These are phyloP conservation scores for Xenopus petersii DNA, from an alignment of 2,797 vertebrate genomes.

Conservation along the genomic window DNA sequence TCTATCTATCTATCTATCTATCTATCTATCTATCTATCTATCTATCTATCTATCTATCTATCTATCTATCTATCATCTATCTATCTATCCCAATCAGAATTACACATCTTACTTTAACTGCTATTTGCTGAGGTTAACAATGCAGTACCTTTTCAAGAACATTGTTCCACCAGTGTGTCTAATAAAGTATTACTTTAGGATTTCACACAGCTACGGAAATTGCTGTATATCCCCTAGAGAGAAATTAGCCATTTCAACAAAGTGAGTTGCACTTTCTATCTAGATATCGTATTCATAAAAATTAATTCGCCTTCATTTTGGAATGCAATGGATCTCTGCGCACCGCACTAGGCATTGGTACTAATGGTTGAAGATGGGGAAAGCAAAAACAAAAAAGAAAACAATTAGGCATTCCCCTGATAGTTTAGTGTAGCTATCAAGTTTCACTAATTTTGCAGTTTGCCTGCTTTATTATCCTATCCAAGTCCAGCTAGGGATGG, in stretches of 20 bases:
- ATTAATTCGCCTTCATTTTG: slow-evolving; percentile 56
- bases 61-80: too few relatives aligned
- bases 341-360: slow-evolving; percentile 52
- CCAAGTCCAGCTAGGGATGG: slow-evolving; percentile 62
- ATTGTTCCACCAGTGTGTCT: slow-evolving; percentile 24
- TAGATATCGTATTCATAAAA: slow-evolving; percentile 56
- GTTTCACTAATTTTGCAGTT: slow-evolving; percentile 52
- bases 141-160: slow-evolving; percentile 20
- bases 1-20: too few relatives aligned
- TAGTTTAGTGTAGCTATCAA: slow-evolving; percentile 54
- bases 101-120: slow-evolving; percentile 6
- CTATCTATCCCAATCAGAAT: too few relatives aligned
- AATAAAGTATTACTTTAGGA: slow-evolving; percentile 51
- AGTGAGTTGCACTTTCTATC: slow-evolving; percentile 50
- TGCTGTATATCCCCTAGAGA: slow-evolving; percentile 53
- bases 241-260: slow-evolving; percentile 53
- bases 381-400: slow-evolving; percentile 29
- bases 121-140: slow-evolving; percentile 34
- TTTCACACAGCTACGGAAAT: slow-evolving; percentile 57
- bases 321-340: slow-evolving; percentile 57
- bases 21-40: too few relatives aligned
- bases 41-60: too few relatives aligned
- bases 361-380: slow-evolving; percentile 50
- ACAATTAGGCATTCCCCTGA: slow-evolving; percentile 46
- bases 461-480: slow-evolving; percentile 59